Percentiles rank a stretch among this genome's conserved stretches.
phyloP scores from a whole-genome alignment of 2,113 vertebrate species.

The Nycticorax nycticorax region DNA sequence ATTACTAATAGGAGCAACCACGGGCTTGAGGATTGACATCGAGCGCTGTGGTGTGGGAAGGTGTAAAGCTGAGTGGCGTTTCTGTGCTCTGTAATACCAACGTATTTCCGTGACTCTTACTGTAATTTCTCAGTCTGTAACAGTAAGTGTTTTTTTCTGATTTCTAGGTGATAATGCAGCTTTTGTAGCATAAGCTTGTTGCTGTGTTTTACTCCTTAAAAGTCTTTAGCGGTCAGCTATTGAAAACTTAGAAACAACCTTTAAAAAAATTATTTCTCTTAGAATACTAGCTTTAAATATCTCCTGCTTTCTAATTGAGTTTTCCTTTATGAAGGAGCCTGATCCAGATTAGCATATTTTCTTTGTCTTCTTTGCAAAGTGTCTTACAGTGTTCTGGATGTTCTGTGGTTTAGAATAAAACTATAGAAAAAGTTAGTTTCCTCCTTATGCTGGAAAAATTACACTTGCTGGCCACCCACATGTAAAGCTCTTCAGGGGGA shows the following conservation, averaged over 20 bases:
- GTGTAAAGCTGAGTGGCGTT: neutral
- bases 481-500: neutral
- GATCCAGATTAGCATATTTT: neutral
- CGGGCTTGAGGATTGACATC: neutral
- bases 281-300: neutral
- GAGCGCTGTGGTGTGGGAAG: neutral
- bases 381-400: neutral
- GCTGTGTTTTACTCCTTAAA: fast-evolving
- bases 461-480: neutral
- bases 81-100: neutral
- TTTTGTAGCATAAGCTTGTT: neutral
- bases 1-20: neutral
- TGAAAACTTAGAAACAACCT: neutral
- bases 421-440: neutral
- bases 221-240: neutral
- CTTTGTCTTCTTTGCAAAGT: neutral
- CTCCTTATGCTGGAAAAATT: neutral
- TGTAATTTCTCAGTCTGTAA: neutral
- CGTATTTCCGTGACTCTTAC: neutral
- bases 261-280: neutral
- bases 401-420: neutral
- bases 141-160: neutral
- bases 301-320: neutral
- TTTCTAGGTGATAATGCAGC: neutral
- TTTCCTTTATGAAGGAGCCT: neutral